Evolutionary conservation across 2,797 vertebrate genomes (phyloP).

Genomic region (Propithecus deckenii): DNA sequence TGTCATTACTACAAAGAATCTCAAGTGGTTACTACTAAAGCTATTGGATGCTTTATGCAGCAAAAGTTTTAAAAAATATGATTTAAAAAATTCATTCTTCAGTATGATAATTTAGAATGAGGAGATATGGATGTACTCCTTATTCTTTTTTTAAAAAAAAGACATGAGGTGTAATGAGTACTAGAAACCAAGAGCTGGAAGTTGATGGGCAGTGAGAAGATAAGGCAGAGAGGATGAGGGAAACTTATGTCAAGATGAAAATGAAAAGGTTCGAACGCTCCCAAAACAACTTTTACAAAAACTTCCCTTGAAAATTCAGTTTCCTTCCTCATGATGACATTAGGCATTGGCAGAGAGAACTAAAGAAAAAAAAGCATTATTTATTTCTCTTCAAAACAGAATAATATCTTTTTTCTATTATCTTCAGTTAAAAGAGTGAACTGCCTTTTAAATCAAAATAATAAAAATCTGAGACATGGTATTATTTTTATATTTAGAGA

Average conservation of each 20-base stretch:
- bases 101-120: conserved; percentile 52
- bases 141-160: conserved; percentile 18
- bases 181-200: conserved; percentile 6
- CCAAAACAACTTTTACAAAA: conserved; percentile 52
- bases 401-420: conserved; percentile 33
- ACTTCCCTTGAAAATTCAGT: conserved; percentile 58
- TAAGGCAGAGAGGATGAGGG: conserved; percentile 46
- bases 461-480: background rate
- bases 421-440: conserved; percentile 14
- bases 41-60: conserved; percentile 47
- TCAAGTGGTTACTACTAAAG: conserved; percentile 32
- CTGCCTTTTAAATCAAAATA: conserved; percentile 29
- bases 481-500: conserved; percentile 43
- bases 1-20: conserved; percentile 70
- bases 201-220: conserved; percentile 47
- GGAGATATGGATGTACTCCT: background rate
- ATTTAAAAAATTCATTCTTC: conserved; percentile 30
- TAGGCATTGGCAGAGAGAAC: conserved; percentile 57
- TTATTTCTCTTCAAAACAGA: conserved; percentile 53
- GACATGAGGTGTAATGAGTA: conserved; percentile 29
- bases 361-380: conserved; percentile 36
- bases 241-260: conserved; percentile 48
- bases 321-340: conserved; percentile 49
- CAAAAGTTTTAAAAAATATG: conserved; percentile 18
- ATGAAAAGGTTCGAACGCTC: conserved; percentile 40